Evolutionary conservation across 2,113 vertebrate genomes (phyloP).

Genomic region (Oreochromis niloticus): DNA sequence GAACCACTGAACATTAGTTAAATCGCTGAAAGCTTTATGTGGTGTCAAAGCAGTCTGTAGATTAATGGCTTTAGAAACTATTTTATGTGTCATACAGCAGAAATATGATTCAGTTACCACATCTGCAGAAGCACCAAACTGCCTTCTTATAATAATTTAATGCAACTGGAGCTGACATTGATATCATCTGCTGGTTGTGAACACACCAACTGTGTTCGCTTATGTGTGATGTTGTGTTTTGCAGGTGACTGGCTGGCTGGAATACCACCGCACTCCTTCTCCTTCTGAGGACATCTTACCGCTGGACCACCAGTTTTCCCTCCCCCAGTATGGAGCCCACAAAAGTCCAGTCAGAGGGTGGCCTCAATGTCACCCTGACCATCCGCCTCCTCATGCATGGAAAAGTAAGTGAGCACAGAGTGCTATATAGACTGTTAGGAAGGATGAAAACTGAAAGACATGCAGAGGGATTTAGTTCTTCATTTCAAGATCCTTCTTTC

Average conservation of each 20-base stretch:
- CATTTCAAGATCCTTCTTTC: background rate
- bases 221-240: background rate
- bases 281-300: conserved; percentile 30
- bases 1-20: background rate
- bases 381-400: conserved; percentile 98
- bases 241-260: conserved; percentile 79
- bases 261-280: conserved; percentile 44
- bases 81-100: background rate
- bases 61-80: background rate
- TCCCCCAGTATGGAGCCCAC: conserved; percentile 85
- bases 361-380: conserved; percentile 95
- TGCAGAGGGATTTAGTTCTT: background rate
- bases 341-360: conserved; percentile 90
- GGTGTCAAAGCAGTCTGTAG: background rate
- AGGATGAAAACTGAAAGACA: background rate
- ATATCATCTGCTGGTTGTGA: background rate
- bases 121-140: background rate
- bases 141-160: background rate
- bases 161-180: background rate
- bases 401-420: conserved; percentile 78
- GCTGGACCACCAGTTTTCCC: background rate
- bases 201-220: background rate
- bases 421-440: background rate
- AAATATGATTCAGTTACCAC: background rate
- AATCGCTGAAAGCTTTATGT: background rate